These are phyloP conservation scores for Galeopterus variegatus DNA, from an alignment of 2,113 vertebrate species.

Conservation along the genomic window DNA sequence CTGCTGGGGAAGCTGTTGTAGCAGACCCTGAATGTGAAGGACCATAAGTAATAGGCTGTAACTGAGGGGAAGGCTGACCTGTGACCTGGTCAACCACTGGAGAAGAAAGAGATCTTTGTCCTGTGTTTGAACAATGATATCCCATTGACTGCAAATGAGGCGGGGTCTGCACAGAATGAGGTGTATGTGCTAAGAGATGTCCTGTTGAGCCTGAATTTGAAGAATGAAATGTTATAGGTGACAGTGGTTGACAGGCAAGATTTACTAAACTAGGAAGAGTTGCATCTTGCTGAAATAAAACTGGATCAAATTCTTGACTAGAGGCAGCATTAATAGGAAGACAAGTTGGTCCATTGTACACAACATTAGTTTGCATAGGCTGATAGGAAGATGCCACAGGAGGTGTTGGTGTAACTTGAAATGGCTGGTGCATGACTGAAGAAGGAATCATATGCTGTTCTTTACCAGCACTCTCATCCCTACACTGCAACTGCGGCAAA, in stretches of 20 bases:
- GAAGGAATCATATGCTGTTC: conserved; percentile 93
- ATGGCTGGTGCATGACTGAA: conserved; percentile 91
- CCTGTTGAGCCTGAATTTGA: conserved; percentile 90
- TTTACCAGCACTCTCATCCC: conserved; percentile 91
- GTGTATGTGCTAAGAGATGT: conserved; percentile 91
- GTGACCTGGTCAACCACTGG: conserved; percentile 89
- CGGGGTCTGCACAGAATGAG: conserved; percentile 88
- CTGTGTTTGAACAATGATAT: conserved; percentile 92
- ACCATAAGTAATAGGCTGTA: conserved; percentile 94
- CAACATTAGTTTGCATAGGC: conserved; percentile 93
- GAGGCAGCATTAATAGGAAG: conserved; percentile 92
- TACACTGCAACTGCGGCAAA: conserved; percentile 94
- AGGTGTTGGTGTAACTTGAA: conserved; percentile 92
- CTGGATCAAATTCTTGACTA: conserved; percentile 93
- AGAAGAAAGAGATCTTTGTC: conserved; percentile 90
- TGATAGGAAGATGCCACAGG: conserved; percentile 93
- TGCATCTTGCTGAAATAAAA: conserved; percentile 94
- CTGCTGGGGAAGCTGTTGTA: conserved; percentile 93
- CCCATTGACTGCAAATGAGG: conserved; percentile 92
- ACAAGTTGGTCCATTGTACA: conserved; percentile 95
- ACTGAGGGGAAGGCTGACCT: conserved; percentile 92
- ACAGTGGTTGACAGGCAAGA: conserved; percentile 91
- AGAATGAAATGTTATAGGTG: conserved; percentile 93
- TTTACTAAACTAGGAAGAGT: conserved; percentile 91
- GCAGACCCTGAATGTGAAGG: conserved; percentile 92